Conservation (phyloP, 2,797 vertebrate species). For the Gymnothorax javanicus region DNA sequence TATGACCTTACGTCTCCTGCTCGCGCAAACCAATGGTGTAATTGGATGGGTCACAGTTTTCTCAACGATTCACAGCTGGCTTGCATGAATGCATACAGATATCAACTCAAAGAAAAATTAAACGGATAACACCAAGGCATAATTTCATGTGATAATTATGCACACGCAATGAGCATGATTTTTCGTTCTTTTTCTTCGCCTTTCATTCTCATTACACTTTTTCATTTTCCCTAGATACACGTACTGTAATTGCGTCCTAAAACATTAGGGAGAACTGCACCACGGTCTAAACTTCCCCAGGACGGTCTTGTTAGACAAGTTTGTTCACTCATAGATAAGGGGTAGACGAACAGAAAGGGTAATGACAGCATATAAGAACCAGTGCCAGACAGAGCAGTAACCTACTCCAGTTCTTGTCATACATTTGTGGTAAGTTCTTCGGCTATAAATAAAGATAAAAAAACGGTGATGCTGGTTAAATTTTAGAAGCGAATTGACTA, state of each 20-base stretch:
- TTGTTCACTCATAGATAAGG: constrained; percentile 44
- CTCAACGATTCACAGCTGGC: background rate
- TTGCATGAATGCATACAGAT: background rate
- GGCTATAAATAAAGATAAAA: background rate
- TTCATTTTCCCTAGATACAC: constrained; percentile 63
- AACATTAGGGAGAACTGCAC: constrained; percentile 65
- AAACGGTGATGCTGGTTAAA: background rate
- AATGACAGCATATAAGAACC: background rate
- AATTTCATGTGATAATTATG: constrained; percentile 13
- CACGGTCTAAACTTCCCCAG: constrained; percentile 65
- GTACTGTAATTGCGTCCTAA: constrained; percentile 65
- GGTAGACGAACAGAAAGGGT: constrained; percentile 15
- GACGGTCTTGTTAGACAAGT: constrained; percentile 51
- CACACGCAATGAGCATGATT: background rate
- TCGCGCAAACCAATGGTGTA: background rate
- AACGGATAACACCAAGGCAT: background rate
- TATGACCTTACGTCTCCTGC: background rate
- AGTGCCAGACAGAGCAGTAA: background rate
- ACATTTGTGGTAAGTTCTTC: constrained; percentile 10
- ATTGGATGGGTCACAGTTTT: background rate
- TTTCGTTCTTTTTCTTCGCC: background rate
- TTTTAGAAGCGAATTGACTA: background rate
- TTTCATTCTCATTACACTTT: background rate
- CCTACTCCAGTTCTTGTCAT: background rate
- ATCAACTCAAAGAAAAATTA: background rate